phyloP scores from a whole-genome alignment of 2,113 vertebrate species.

The Lepus americanus region DNA sequence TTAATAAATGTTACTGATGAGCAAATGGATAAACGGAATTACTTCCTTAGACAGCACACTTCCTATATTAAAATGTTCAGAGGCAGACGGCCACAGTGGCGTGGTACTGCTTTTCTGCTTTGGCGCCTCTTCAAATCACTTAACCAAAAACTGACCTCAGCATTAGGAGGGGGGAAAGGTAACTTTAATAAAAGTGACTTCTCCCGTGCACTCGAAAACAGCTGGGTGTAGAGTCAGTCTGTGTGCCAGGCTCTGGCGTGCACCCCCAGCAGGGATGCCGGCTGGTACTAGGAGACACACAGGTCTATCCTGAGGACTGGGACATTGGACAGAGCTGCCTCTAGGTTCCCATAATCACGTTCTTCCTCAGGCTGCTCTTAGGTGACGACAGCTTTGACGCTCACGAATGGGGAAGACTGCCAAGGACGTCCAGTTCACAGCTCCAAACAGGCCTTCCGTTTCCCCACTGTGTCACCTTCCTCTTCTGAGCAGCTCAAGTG shows the following conservation, averaged over 20 bases:
- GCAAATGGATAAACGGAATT: not conserved
- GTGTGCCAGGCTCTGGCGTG: not conserved
- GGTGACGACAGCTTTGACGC: not conserved
- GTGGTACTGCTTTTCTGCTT: not conserved
- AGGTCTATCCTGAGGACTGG: rapidly evolving
- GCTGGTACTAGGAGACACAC: rapidly evolving
- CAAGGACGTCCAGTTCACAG: not conserved
- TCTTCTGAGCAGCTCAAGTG: not conserved
- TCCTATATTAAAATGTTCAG: not conserved
- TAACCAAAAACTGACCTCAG: not conserved
- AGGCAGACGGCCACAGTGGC: not conserved
- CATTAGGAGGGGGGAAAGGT: not conserved
- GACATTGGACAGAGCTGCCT: not conserved
- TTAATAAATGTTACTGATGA: not conserved
- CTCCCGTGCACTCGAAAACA: not conserved
- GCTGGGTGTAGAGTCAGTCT: too few species aligned
- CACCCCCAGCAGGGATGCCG: rapidly evolving
- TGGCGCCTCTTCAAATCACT: not conserved
- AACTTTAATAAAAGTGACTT: not conserved
- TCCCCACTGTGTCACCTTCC: not conserved
- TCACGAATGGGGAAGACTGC: not conserved
- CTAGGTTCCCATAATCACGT: too few species aligned
- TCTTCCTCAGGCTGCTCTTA: not conserved
- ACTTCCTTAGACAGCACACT: not conserved
- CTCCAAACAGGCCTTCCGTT: not conserved